Base-by-base conservation (phyloP, 2,113 vertebrate genomes). In the Psettodes erumei region DNA sequence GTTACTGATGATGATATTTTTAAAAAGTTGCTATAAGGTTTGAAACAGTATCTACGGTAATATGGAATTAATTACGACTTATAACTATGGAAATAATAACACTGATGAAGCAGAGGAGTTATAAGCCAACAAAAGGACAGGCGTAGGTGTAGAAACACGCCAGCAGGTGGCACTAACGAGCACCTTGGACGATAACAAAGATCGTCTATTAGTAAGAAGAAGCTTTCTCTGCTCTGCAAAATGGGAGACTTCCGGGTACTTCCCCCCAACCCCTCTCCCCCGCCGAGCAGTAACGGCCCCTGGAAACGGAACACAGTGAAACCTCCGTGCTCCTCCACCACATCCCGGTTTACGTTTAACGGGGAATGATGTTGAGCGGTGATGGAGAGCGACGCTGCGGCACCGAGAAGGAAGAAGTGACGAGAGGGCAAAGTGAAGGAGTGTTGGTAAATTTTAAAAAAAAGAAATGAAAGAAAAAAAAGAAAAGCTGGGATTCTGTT, bases 381-480 rank as follows among this genome's bases (percentile, higher is more conserved):
- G 87, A 86, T 78, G 84, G 77, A 65, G 79, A 65, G 33, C 27
- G 3, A 27, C 18, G 56, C 69, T 79, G 62, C 54, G 48, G 30
- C 69, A 27, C n/a, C 12, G 64, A 72, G 9, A 23, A 23, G 69
- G 55, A 6, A 56, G 47, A 23, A 37, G 68, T 53, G 53, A 63
- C 23, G 53, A 23, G 45, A 16, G 18, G 68, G 18, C 40, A 5
- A 69, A 62, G 70, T 47, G 33, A 69, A 28, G 25, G 25, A 32
- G 27, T 42, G 30, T 25, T 23, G 81, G 74, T 87, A 79, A 73
- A 80, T 81, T 16, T n/a, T n/a, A n/a, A n/a, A n/a, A n/a, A n/a
- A n/a, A n/a, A n/a, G n/a, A n/a, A n/a, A n/a, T n/a, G n/a, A n/a
- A n/a, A n/a, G n/a, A n/a, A n/a, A n/a, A n/a, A 47, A n/a, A 50